Base-by-base conservation (phyloP, 2,113 vertebrate genomes). In the Brienomyrus longianalis region DNA sequence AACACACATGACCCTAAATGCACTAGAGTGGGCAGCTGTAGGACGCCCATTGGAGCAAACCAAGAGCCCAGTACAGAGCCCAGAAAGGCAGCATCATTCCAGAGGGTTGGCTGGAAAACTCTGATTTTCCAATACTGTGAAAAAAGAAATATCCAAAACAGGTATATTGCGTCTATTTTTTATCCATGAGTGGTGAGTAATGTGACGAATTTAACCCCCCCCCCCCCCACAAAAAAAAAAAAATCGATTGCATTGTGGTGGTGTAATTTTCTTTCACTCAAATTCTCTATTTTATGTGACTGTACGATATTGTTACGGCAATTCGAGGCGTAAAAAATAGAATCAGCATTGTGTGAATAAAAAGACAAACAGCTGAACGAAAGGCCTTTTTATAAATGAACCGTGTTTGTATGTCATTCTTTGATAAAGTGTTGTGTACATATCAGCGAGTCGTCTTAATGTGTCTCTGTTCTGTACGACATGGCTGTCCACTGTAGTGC, bases 371-470 rank as follows among this genome's bases (percentile, higher is more conserved):
- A 80, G 21, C 19, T 23, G 62, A 43, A 88, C 54, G 3, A 86
- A 89, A 31, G 50, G 48, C 19, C 52, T 54, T 90, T 89, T 90
- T 90, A 77, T 90, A 88, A 88, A 88, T 39, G 19, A 59, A 84
- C 48, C 51, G 56, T 90, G 77, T 90, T 90, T 90, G 88, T 95
- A 93, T 95, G 95, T 96, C 91, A 94, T 92, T 93, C 93, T 96
- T 95, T 96, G 94, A 96, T 96, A 95, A 95, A 94, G 93, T 95
- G 94, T 93, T 95, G 95, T 95, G 95, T 89, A 90, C 43, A 77
- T 94, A 94, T 92, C 93, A 92, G 91, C 92, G 80, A 91, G 92
- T 90, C 77, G 89, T 89, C 89, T 90, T 92, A 45, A 66, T 92
- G 94, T 83, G 92, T 92, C 93, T 93, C 93, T 90, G 39, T 62